These are phyloP conservation scores for Drosophila multiciliata DNA, from an alignment of 2,888 invertebrate species.

Conservation along the genomic window DNA sequence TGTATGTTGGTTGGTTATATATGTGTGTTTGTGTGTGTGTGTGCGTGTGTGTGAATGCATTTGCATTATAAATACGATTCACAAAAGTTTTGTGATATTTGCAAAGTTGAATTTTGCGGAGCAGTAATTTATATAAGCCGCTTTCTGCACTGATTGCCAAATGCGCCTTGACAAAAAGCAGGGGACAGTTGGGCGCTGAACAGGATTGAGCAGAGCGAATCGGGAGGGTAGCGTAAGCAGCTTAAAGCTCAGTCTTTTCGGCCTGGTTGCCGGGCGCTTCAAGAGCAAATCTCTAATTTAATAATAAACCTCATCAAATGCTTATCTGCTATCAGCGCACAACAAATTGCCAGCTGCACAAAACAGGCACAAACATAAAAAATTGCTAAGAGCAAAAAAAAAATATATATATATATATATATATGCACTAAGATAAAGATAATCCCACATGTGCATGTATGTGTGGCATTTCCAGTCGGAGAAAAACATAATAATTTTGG, in stretches of 20 bases:
- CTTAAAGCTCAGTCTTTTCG: conserved; percentile 46
- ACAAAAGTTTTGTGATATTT: conserved; percentile 17
- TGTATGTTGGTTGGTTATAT: background rate
- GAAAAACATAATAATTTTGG: background rate
- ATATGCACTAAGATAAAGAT: conserved; percentile 41
- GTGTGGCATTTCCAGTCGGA: conserved; percentile 18
- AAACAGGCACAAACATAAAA: conserved; percentile 39
- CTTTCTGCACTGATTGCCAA: conserved; percentile 56
- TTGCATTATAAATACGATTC: conserved; percentile 24
- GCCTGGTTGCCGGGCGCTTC: conserved; percentile 28
- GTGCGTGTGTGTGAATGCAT: conserved; percentile 1
- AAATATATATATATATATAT: background rate
- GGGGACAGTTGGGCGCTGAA: background rate
- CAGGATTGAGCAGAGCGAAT: conserved; percentile 1
- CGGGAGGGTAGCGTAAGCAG: conserved; percentile 57
- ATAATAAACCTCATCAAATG: conserved; percentile 78
- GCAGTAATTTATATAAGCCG: conserved; percentile 46
- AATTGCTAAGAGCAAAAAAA: conserved; percentile 23
- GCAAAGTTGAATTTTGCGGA: conserved; percentile 21
- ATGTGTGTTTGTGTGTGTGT: background rate
- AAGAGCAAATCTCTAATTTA: conserved; percentile 61
- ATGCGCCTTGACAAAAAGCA: background rate
- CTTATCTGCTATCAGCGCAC: conserved; percentile 76
- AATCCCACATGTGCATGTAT: conserved; percentile 52
- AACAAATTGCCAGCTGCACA: conserved; percentile 69